phyloP scores from a whole-genome alignment of 2,113 vertebrate species.

The Gallinago media region DNA sequence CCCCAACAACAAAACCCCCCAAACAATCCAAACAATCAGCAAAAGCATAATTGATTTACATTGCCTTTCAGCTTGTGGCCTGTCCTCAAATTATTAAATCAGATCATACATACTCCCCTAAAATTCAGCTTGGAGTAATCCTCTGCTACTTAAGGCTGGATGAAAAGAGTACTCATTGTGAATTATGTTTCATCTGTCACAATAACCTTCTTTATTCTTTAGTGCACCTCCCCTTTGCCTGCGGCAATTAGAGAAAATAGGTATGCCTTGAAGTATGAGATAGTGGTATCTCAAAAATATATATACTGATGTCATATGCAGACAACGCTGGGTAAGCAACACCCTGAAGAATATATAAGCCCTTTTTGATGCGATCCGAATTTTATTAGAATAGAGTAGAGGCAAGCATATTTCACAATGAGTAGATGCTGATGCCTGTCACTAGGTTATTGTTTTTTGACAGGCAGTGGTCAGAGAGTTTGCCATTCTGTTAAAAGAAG shows the following conservation, averaged over 20 bases:
- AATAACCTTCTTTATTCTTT: constrained; percentile 84
- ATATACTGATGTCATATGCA: constrained; percentile 65
- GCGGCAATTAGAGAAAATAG: constrained; percentile 82
- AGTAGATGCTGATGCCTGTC: constrained; percentile 60
- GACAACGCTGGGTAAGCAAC: constrained; percentile 23
- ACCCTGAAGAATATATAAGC: constrained; percentile 55
- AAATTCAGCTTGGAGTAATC: constrained; percentile 78
- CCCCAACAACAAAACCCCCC: constrained; percentile 16
- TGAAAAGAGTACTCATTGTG: constrained; percentile 82
- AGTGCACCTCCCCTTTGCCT: constrained; percentile 79
- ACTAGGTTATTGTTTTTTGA: constrained; percentile 36
- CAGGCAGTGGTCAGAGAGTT: constrained; percentile 37
- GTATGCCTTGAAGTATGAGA: constrained; percentile 76
- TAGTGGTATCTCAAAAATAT: constrained; percentile 69
- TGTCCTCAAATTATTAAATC: constrained; percentile 70
- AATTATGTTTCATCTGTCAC: constrained; percentile 85
- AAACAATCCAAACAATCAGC: constrained; percentile 57
- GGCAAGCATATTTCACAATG: constrained; percentile 32
- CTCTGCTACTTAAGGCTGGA: constrained; percentile 74
- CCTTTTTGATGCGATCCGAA: constrained; percentile 24
- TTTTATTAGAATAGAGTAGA: constrained; percentile 41
- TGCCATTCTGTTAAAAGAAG: constrained; percentile 35
- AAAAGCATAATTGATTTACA: constrained; percentile 56
- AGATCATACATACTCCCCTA: constrained; percentile 68
- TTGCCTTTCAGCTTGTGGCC: constrained; percentile 61